A percentile compares a stretch with the other conserved stretches of the same genome.
Evolutionary conservation across 1,140 invertebrate genomes (phyloP).

Genomic region (Hydropsyche tenuis): DNA sequence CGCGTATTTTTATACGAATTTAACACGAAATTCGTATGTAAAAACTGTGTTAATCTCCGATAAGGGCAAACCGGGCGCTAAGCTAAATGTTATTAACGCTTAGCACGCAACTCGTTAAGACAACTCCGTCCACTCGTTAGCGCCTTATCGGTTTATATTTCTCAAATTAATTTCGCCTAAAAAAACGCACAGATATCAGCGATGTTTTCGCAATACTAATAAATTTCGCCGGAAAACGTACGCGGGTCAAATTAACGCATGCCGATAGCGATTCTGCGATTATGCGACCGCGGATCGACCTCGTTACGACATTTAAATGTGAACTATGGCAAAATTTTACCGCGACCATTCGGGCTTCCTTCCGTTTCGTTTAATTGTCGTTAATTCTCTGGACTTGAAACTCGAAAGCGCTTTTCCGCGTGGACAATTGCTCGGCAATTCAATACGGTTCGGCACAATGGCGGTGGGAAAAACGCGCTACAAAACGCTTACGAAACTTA

Average conservation of each 20-base stretch:
- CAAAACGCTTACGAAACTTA: background rate
- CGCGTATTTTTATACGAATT: conserved; percentile 23
- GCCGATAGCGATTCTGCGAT: too few relatives aligned
- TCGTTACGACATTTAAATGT: background rate
- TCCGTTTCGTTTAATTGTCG: background rate
- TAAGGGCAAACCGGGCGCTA: conserved; percentile 8
- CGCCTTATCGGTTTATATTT: background rate
- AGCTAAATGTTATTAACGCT: conserved; percentile 15
- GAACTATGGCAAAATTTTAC: background rate
- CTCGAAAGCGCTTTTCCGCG: background rate
- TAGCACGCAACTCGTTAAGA: conserved; percentile 19
- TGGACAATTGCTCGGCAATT: background rate
- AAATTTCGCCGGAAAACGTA: too few relatives aligned
- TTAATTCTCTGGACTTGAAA: background rate
- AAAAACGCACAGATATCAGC: background rate
- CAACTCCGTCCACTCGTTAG: conserved; percentile 5
- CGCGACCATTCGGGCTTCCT: background rate
- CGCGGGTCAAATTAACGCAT: too few relatives aligned
- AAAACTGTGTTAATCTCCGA: background rate
- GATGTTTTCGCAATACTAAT: background rate
- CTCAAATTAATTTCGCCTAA: conserved; percentile 1
- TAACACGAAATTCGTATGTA: conserved; percentile 22
- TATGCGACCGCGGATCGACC: background rate
- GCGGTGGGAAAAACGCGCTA: background rate
- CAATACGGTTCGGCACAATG: background rate